A percentile compares a stretch with the other conserved stretches of the same genome.
Evolutionary conservation across 30 jellyfish, hydroid and myxozoan species (phyloP).

Genomic region (Chironex yamaguchii): DNA sequence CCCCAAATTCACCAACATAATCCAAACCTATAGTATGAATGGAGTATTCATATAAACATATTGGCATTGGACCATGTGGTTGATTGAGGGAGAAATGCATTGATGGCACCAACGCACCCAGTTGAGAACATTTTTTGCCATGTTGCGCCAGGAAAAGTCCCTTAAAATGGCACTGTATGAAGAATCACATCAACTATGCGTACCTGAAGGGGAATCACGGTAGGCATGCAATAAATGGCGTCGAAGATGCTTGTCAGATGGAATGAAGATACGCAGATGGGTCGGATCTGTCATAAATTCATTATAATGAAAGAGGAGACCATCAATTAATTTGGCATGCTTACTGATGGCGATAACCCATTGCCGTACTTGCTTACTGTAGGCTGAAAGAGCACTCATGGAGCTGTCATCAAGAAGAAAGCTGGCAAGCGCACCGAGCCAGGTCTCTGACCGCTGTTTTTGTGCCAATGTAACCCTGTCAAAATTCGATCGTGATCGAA

Average conservation of each 20-base stretch:
- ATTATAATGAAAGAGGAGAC: background rate
- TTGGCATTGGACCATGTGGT: conserved; percentile 51
- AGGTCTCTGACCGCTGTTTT: conserved; percentile 21
- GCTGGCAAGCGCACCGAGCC: conserved; percentile 7
- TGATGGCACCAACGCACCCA: conserved; percentile 49
- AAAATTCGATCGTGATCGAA: too few relatives aligned
- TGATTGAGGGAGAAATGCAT: conserved; percentile 9
- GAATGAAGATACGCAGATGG: conserved; percentile 18
- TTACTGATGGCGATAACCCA: too few relatives aligned
- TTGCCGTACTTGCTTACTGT: background rate
- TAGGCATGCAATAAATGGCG: conserved; percentile 36
- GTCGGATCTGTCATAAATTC: conserved; percentile 28
- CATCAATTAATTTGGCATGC: conserved; percentile 26
- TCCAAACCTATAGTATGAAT: conserved; percentile 60
- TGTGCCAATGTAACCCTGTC: too few relatives aligned
- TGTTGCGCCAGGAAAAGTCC: conserved; percentile 27
- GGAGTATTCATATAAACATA: conserved; percentile 21
- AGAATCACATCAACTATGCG: conserved; percentile 29
- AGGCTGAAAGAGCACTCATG: background rate
- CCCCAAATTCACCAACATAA: too few relatives aligned
- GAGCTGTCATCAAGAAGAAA: background rate
- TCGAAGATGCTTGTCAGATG: conserved; percentile 13
- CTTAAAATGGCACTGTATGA: background rate
- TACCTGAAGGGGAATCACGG: conserved; percentile 11
- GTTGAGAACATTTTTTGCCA: conserved; percentile 8